phyloP scores from a whole-genome alignment of 2,797 vertebrate species.

The Pitangus sulphuratus region DNA sequence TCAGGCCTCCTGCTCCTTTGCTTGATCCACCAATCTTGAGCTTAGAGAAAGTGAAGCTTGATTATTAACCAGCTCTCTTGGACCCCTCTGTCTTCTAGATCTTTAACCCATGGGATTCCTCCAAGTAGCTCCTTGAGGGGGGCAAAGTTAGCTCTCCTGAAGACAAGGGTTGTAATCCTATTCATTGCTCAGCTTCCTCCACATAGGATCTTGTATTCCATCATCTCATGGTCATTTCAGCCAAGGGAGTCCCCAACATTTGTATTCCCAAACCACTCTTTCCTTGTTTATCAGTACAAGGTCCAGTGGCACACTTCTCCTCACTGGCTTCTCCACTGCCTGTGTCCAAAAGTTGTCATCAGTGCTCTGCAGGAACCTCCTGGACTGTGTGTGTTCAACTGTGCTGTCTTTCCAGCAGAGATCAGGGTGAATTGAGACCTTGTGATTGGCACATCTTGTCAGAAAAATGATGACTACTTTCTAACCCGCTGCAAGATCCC shows the following conservation, averaged over 20 bases:
- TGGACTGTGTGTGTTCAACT: background rate
- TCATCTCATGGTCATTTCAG: background rate
- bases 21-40: background rate
- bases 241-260: background rate
- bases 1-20: background rate
- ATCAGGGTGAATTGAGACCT: background rate
- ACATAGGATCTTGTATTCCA: background rate
- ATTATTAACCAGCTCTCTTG: background rate
- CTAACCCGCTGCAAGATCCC: background rate
- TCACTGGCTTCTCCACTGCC: background rate
- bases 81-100: background rate
- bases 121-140: background rate
- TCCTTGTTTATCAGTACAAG: background rate
- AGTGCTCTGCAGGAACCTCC: background rate
- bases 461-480: background rate
- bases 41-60: background rate
- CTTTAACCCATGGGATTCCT: background rate
- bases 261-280: background rate
- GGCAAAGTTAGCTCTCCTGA: background rate
- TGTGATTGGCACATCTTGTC: background rate
- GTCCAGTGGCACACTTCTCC: background rate
- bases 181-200: background rate
- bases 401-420: background rate
- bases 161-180: background rate
- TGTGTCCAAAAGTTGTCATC: background rate